These are phyloP conservation scores for Holothuria scabra DNA, from an alignment of 53 echinoderm and acorn worm genomes.

Conservation along the genomic window DNA sequence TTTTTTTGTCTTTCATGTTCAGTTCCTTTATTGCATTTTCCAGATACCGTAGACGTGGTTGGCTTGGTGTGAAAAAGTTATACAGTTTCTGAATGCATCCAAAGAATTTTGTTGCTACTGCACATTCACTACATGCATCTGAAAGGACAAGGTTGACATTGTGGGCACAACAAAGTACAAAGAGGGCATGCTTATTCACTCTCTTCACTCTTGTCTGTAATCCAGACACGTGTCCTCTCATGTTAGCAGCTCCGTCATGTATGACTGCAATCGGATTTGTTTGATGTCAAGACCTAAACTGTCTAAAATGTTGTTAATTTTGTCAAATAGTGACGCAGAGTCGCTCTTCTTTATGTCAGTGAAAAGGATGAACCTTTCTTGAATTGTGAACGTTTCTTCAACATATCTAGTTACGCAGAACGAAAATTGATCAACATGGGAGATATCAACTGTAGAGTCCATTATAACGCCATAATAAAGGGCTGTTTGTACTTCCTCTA, in stretches of 20 bases:
- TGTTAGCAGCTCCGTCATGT: constrained; percentile 39
- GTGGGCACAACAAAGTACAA: neutral
- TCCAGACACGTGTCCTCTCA: constrained; percentile 44
- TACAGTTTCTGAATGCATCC: neutral
- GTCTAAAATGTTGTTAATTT: constrained; percentile 26
- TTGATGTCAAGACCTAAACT: constrained; percentile 29
- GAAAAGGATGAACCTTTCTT: constrained; percentile 9
- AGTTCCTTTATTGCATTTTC: too few species aligned
- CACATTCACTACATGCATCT: neutral
- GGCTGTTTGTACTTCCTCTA: constrained; percentile 5
- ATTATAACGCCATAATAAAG: constrained; percentile 42
- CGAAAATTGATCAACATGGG: constrained; percentile 43
- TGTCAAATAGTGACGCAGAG: constrained; percentile 19
- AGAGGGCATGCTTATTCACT: neutral
- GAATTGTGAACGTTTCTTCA: constrained; percentile 20
- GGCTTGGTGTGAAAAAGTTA: too few species aligned
- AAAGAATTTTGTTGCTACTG: neutral
- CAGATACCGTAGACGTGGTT: too few species aligned
- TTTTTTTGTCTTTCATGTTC: too few species aligned
- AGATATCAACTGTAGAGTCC: constrained; percentile 48
- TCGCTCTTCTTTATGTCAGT: constrained; percentile 19
- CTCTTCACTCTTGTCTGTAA: neutral
- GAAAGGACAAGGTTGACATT: neutral
- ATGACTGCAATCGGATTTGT: constrained; percentile 43
- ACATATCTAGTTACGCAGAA: constrained; percentile 40